phyloP scores from a whole-genome alignment of 2,888 invertebrate species.

The Sialis fuliginosa region DNA sequence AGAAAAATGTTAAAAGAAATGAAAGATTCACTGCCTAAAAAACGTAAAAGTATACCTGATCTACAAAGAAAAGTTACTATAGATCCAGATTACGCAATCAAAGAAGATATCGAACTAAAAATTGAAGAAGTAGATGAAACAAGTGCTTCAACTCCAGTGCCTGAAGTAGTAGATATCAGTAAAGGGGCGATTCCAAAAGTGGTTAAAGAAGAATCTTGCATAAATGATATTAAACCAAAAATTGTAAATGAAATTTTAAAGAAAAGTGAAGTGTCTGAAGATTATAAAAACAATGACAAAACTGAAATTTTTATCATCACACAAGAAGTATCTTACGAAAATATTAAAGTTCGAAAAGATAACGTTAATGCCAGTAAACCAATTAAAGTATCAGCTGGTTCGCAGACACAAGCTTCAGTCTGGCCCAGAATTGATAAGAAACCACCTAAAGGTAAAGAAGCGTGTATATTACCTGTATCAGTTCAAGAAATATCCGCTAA shows the following conservation, averaged over 20 bases:
- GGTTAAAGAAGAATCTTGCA: conserved; percentile 1
- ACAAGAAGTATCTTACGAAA: conserved; percentile 25
- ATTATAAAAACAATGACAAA: conserved; percentile 19
- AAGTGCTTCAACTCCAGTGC: conserved; percentile 4
- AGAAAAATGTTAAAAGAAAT: conserved; percentile 60
- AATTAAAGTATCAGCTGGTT: conserved; percentile 35
- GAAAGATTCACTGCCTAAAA: conserved; percentile 54
- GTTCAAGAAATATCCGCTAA: conserved; percentile 3
- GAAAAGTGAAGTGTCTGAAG: conserved; percentile 20
- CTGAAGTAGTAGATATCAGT: conserved; percentile 5
- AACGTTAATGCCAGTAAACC: conserved; percentile 19
- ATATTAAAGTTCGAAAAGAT: conserved; percentile 24
- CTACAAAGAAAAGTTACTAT: conserved; percentile 2
- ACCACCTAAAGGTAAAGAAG: conserved; percentile 2
- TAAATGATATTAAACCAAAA: neutral
- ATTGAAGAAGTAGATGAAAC: conserved; percentile 7
- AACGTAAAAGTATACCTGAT: conserved; percentile 16
- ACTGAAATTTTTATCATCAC: conserved; percentile 23
- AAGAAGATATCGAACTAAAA: conserved; percentile 11
- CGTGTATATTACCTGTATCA: conserved; percentile 3
- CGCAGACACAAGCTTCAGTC: conserved; percentile 34
- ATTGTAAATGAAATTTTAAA: conserved; percentile 13
- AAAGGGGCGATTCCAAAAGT: conserved; percentile 10
- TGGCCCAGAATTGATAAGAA: conserved; percentile 6
- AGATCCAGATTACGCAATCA: conserved; percentile 11